Evolutionary conservation across 1,140 invertebrate species (phyloP), one percentile per base, ranked within the genome.

Genomic region (Anoplolepis gracilipes): DNA sequence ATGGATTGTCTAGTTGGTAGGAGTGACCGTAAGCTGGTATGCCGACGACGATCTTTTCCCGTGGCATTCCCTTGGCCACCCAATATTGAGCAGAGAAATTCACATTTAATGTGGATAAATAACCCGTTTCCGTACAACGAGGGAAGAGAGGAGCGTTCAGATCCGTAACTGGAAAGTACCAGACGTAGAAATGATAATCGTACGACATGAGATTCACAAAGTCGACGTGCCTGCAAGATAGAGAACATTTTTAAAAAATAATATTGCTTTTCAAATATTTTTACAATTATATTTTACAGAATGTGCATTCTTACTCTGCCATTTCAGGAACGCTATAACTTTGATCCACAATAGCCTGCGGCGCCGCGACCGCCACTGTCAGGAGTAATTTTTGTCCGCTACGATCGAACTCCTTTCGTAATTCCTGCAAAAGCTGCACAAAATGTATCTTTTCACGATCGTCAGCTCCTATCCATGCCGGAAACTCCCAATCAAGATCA

Each of bases 401-500:
- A 67, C 95, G 95, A 13, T 95, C 93, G 88, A 97, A 97, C 87
- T 96, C 96, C 85, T 95, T 94, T 36, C 96, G 95, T 22, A 98
- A 96, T 93, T 98, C 97, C 84, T 96, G 94, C 2, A 98, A 90
- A 8, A 98, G 92, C 89, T 97, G 96, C 1, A 96, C 96, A 88
- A 98, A 97, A 94, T 97, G 97, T 93, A 96, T 96, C 87, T 95
- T 96, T 91, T 97, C 96, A 46, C 95, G 95, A 88, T 94, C 95
- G 89, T 93, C 91, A 49, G 70, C 84, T 77, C 90, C 90, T 28
- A 90, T 85, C 93, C 89, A 95, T 25, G 92, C 92, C 11, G 98
- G 98, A 93, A 98, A 98, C 93, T 99, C 98, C 98, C 98, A 98
- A 91, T 98, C 98, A 59, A 98, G 92, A 93, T 98, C 98, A 8